These are phyloP conservation scores for Dallia pectoralis DNA, from an alignment of 2,797 vertebrate species.

Conservation along the genomic window DNA sequence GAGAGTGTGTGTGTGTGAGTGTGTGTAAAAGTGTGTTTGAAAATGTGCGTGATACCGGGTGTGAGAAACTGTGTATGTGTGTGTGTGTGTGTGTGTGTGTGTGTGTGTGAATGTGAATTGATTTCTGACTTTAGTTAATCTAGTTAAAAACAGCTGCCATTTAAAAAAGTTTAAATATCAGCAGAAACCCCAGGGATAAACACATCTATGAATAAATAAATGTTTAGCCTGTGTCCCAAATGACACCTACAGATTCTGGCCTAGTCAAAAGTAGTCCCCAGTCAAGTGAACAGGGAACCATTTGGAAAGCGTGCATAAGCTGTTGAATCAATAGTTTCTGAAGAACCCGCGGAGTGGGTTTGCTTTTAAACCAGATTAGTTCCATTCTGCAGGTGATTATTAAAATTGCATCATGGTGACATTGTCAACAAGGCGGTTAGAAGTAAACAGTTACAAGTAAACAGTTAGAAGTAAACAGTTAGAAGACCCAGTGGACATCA, in stretches of 20 bases:
- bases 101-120: constrained; percentile 19
- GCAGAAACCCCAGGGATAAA: constrained; percentile 37
- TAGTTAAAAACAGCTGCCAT: constrained; percentile 33
- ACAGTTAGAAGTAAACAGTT: too few species aligned
- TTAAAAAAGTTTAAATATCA: constrained; percentile 25
- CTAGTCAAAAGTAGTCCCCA: not conserved
- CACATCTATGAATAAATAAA: constrained; percentile 31
- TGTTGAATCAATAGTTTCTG: constrained; percentile 48
- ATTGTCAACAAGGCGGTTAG: constrained; percentile 45
- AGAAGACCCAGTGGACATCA: not conserved
- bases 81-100: not conserved
- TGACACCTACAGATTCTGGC: not conserved
- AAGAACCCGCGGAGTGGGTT: constrained; percentile 30
- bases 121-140: constrained; percentile 21
- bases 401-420: constrained; percentile 36
- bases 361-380: constrained; percentile 35
- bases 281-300: not conserved
- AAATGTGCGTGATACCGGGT: too few species aligned
- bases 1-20: not conserved
- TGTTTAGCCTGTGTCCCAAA: not conserved
- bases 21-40: not conserved
- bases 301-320: constrained; percentile 13
- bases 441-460: constrained; percentile 25
- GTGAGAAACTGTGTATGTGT: not conserved
- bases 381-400: constrained; percentile 40